Conservation (phyloP, 2,888 invertebrate species). For the Tyria jacobaeae region DNA sequence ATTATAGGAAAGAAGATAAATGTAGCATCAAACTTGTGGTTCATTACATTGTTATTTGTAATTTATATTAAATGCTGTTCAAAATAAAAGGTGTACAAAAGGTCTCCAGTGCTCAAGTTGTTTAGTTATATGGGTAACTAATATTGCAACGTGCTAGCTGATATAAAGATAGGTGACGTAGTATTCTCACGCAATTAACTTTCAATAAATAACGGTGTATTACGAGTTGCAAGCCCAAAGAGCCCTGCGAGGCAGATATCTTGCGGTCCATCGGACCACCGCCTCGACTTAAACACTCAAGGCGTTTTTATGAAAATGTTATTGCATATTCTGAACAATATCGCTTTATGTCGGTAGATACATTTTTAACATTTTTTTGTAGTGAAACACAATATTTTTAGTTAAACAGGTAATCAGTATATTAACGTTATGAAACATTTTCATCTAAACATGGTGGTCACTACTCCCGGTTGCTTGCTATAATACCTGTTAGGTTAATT, state of each 20-base stretch:
- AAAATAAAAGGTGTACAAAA: conserved; percentile 29
- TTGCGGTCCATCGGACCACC: conserved; percentile 65
- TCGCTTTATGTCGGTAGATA: conserved; percentile 24
- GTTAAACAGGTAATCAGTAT: neutral
- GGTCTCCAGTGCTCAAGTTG: conserved; percentile 13
- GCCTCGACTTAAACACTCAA: conserved; percentile 49
- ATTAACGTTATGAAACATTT: neutral
- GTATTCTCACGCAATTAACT: conserved; percentile 75
- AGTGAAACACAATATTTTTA: neutral
- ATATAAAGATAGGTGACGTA: conserved; percentile 54
- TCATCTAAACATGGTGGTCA: neutral
- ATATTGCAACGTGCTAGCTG: conserved; percentile 56
- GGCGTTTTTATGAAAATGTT: conserved; percentile 46
- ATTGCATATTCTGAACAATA: conserved; percentile 35
- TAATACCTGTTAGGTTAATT: no score
- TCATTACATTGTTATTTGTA: conserved; percentile 30
- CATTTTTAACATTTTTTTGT: conserved; percentile 10
- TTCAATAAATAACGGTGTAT: conserved; percentile 75
- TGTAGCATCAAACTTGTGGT: conserved; percentile 36
- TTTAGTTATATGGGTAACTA: conserved; percentile 38
- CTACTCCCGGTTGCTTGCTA: neutral
- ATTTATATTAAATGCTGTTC: conserved; percentile 17
- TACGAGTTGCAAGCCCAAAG: conserved; percentile 60
- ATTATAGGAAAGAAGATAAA: conserved; percentile 64
- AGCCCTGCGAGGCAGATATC: conserved; percentile 66